These are phyloP conservation scores for Drymonia ruficornis DNA, from an alignment of 2,888 invertebrate genomes.

Conservation along the genomic window DNA sequence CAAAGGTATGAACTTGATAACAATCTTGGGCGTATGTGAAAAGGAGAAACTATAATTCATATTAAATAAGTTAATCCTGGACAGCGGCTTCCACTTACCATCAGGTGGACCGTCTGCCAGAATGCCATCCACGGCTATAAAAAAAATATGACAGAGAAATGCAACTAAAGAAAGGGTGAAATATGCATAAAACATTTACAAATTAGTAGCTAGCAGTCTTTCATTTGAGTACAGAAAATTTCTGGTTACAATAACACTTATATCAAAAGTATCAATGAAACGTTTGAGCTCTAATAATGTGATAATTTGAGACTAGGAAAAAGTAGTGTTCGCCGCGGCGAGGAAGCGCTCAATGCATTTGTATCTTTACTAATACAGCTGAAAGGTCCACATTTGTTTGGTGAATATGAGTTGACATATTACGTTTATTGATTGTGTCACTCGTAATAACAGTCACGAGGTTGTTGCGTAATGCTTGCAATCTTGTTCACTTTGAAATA, in stretches of 20 bases:
- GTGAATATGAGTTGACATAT: conserved; percentile 48
- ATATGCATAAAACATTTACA: too few species aligned
- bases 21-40: neutral
- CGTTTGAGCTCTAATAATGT: conserved; percentile 42
- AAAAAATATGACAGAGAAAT: too few species aligned
- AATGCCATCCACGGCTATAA: too few species aligned
- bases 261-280: conserved; percentile 46
- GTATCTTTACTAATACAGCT: conserved; percentile 39
- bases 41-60: neutral
- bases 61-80: too few species aligned
- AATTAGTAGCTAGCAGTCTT: too few species aligned
- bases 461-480: conserved; percentile 78
- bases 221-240: too few species aligned
- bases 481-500: conserved; percentile 65
- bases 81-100: too few species aligned
- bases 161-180: too few species aligned
- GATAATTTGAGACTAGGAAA: conserved; percentile 64
- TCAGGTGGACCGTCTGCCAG: too few species aligned
- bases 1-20: neutral
- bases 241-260: conserved; percentile 8
- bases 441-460: conserved; percentile 80
- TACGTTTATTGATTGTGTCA: conserved; percentile 60
- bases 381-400: conserved; percentile 51
- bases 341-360: conserved; percentile 46
- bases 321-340: conserved; percentile 61